A percentile compares a stretch with the other conserved stretches of the same genome.
phyloP scores from a whole-genome alignment of 2,113 vertebrate genomes.

The Tylochromis polylepis region DNA sequence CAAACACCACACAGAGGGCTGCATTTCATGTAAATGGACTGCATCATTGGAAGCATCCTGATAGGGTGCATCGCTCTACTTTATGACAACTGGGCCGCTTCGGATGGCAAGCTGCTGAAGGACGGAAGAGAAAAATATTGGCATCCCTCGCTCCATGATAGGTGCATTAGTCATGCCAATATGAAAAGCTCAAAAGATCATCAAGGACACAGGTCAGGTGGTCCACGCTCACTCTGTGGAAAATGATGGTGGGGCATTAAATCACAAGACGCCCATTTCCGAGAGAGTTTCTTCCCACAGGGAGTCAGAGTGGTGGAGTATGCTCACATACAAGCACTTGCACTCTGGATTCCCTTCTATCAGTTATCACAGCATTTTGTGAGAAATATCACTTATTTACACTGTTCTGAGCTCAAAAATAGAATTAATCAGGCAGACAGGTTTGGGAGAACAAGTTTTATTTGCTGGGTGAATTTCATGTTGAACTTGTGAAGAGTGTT shows the following conservation, averaged over 20 bases:
- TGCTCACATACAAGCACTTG: neutral
- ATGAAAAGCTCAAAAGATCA: neutral
- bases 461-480: neutral
- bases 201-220: slow-evolving; percentile 1
- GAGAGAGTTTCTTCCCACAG: neutral
- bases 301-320: neutral
- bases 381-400: neutral
- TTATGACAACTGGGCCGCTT: neutral
- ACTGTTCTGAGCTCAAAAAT: neutral
- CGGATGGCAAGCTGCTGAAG: neutral
- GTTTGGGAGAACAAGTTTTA: neutral
- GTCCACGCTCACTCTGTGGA: slow-evolving; percentile 3
- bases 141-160: neutral
- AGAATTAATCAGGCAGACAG: neutral
- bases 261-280: neutral
- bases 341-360: neutral
- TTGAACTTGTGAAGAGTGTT: neutral
- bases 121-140: neutral
- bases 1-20: neutral
- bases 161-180: neutral
- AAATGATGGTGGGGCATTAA: slow-evolving; percentile 3
- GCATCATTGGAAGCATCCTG: neutral
- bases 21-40: neutral
- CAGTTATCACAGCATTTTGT: neutral
- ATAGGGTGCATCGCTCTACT: neutral